These are phyloP conservation scores for Luffia ferchaultella DNA, from an alignment of 2,888 invertebrate species.

Conservation along the genomic window DNA sequence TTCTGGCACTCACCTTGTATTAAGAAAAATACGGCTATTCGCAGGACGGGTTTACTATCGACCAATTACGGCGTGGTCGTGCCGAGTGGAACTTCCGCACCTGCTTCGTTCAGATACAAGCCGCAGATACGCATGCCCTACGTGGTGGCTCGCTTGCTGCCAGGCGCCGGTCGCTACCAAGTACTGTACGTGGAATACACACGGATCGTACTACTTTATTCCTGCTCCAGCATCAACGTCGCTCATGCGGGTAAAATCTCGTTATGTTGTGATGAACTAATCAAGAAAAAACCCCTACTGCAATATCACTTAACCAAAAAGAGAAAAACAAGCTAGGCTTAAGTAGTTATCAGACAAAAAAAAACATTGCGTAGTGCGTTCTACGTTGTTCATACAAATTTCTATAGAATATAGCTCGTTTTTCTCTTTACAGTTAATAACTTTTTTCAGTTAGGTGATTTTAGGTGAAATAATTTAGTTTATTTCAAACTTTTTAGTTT, in stretches of 20 bases:
- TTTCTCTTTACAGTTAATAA: too few species aligned
- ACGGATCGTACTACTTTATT: conserved; percentile 76
- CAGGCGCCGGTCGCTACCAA: conserved; percentile 77
- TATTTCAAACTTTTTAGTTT: too few species aligned
- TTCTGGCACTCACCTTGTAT: too few species aligned
- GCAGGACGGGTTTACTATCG: conserved; percentile 70
- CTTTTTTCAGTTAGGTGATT: background rate
- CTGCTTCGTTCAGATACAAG: conserved; percentile 67
- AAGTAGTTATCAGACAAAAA: background rate
- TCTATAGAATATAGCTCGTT: too few species aligned
- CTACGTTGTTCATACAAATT: too few species aligned
- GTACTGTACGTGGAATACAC: conserved; percentile 77
- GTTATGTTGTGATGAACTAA: background rate
- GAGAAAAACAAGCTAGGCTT: background rate
- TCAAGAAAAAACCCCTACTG: background rate
- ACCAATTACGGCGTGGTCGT: conserved; percentile 71
- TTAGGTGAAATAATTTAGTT: too few species aligned
- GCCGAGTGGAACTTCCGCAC: conserved; percentile 63
- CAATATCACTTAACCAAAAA: background rate
- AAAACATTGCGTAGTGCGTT: too few species aligned
- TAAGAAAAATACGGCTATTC: too few species aligned
- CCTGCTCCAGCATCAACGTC: conserved; percentile 72
- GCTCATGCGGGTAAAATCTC: conserved; percentile 66
- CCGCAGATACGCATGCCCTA: conserved; percentile 71
- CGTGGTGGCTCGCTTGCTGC: conserved; percentile 70